A percentile compares a stretch with the other conserved stretches of the same genome.
Conservation (phyloP, 2,797 vertebrate species). For the Pitangus sulphuratus region DNA sequence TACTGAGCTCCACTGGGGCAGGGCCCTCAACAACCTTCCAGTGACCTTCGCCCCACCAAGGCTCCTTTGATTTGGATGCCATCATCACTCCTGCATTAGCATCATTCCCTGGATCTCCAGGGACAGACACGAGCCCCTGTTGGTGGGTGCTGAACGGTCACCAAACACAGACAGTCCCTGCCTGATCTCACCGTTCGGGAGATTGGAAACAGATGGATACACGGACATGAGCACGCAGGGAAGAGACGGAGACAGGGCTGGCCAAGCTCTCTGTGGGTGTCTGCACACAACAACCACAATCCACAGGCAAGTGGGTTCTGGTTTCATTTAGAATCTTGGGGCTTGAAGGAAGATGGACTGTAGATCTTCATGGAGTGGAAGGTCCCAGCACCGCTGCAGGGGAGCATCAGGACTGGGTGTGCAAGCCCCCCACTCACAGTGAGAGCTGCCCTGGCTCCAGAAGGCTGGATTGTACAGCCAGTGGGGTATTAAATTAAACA, state of each 20-base stretch:
- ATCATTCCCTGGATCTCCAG: not conserved
- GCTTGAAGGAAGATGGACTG: not conserved
- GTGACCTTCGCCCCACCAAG: not conserved
- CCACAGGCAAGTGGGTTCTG: not conserved
- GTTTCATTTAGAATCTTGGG: not conserved
- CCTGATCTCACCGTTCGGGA: not conserved
- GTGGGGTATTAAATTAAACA: not conserved
- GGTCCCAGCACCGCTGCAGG: not conserved
- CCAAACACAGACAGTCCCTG: not conserved
- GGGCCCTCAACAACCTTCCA: not conserved
- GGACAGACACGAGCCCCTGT: not conserved
- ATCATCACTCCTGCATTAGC: not conserved
- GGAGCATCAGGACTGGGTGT: not conserved
- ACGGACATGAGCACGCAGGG: not conserved
- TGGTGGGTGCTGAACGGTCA: not conserved
- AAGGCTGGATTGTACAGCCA: not conserved
- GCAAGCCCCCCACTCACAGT: not conserved
- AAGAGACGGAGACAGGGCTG: rapidly evolving
- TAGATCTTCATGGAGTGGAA: not conserved
- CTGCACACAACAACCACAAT: not conserved
- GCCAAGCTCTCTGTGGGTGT: not conserved
- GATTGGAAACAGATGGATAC: not conserved
- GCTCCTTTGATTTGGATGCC: not conserved
- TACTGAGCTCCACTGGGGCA: not conserved
- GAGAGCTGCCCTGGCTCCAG: rapidly evolving